Conservation (phyloP, 37 sponge, comb jelly and placozoan genomes). For the Hexactinellida sp. region DNA sequence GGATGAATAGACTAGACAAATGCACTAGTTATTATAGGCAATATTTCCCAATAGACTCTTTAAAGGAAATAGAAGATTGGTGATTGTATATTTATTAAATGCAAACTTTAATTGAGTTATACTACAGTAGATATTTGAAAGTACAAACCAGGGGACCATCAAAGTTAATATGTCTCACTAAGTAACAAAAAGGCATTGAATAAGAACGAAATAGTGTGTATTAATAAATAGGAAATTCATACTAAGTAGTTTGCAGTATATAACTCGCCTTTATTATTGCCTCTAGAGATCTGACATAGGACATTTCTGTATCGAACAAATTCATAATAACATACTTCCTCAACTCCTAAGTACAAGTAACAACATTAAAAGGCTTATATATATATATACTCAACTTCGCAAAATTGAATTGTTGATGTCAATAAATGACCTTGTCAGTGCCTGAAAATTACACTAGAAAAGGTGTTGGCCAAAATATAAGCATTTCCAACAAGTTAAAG, state of each 20-base stretch:
- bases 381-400: neutral
- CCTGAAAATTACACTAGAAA: no score
- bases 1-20: neutral
- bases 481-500: no score
- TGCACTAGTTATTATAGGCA: neutral
- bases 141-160: no score
- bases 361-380: neutral
- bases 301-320: neutral
- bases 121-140: no score
- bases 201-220: no score
- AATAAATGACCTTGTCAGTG: no score
- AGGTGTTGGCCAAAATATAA: no score
- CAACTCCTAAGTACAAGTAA: neutral
- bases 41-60: neutral
- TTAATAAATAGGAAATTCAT: no score
- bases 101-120: no score
- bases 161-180: no score
- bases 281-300: neutral
- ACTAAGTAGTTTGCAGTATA: neutral
- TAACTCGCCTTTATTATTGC: neutral
- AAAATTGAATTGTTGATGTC: no score
- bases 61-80: neutral
- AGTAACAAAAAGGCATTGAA: no score
- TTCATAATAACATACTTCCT: slow-evolving; percentile 10
- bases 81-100: neutral